Evolutionary conservation across 2,888 invertebrate species (phyloP).

Genomic region (Ophion costatus): DNA sequence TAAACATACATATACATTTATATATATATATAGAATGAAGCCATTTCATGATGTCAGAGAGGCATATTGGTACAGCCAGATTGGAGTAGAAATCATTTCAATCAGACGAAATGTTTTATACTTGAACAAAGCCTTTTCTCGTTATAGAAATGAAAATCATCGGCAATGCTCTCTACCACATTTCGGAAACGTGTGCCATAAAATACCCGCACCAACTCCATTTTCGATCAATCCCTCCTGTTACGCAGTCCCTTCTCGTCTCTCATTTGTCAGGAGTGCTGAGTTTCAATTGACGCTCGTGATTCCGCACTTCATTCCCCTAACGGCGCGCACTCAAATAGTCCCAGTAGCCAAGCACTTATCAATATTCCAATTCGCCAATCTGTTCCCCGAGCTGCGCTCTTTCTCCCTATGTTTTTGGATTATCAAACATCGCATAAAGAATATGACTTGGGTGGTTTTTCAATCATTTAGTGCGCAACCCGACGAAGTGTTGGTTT

Average conservation of each 20-base stretch:
- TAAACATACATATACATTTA: no score
- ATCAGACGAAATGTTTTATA: background rate
- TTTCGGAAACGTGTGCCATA: background rate
- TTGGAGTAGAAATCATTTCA: background rate
- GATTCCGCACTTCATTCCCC: slow-evolving; percentile 49
- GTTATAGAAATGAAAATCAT: slow-evolving; percentile 17
- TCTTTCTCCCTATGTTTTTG: background rate
- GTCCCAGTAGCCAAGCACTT: slow-evolving; percentile 56
- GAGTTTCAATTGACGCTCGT: slow-evolving; percentile 54
- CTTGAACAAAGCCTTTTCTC: background rate
- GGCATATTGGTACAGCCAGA: no score
- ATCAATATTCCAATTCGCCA: slow-evolving; percentile 54
- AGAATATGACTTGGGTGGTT: no score
- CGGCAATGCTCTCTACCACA: slow-evolving; percentile 37
- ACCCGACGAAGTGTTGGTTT: no score
- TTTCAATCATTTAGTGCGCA: no score
- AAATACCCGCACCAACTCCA: slow-evolving; percentile 6
- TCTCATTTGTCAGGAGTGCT: background rate
- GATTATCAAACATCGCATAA: background rate
- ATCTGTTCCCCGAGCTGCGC: background rate
- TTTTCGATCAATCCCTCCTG: slow-evolving; percentile 47
- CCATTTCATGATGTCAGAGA: no score
- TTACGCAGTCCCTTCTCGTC: slow-evolving; percentile 1
- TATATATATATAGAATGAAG: no score
- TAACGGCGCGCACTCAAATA: slow-evolving; percentile 50